Evolutionary conservation across 2,888 invertebrate species (phyloP).

Genomic region (Podotricha telesiphe): DNA sequence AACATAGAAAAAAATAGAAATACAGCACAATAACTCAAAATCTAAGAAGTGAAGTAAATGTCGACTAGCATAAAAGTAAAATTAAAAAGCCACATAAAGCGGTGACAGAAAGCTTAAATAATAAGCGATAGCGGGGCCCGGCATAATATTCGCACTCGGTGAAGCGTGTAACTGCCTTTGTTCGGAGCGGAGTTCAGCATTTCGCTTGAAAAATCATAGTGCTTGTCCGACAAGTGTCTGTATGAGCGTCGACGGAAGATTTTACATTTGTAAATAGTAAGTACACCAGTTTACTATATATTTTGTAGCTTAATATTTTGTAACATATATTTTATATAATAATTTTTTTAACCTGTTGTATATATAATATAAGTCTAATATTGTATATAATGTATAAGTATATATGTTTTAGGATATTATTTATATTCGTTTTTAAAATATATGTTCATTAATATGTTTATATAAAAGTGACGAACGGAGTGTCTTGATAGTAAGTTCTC

Average conservation of each 20-base stretch:
- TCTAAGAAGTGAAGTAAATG: not conserved
- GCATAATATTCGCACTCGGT: slow-evolving; percentile 40
- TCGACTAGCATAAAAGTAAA: slow-evolving; percentile 5
- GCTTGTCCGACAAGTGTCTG: slow-evolving; percentile 39
- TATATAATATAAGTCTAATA: no score
- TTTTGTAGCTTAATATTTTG: not conserved
- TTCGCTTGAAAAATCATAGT: slow-evolving; percentile 44
- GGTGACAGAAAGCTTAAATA: slow-evolving; percentile 15
- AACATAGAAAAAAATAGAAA: no score
- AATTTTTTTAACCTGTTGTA: no score
- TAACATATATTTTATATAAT: no score
- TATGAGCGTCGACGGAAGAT: slow-evolving; percentile 23
- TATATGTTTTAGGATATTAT: no score
- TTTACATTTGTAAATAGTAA: slow-evolving; percentile 25
- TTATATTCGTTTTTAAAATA: no score
- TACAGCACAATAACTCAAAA: not conserved
- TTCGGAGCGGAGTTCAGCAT: slow-evolving; percentile 45
- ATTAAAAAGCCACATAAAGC: not conserved
- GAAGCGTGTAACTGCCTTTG: slow-evolving; percentile 48
- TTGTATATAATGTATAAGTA: no score
- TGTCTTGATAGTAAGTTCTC: no score
- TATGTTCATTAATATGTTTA: no score
- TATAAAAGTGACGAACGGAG: no score
- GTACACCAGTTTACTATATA: not conserved
- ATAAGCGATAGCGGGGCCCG: slow-evolving; percentile 22